Evolutionary conservation across 2,797 vertebrate genomes (phyloP).

Genomic region (Myotis findleyi): DNA sequence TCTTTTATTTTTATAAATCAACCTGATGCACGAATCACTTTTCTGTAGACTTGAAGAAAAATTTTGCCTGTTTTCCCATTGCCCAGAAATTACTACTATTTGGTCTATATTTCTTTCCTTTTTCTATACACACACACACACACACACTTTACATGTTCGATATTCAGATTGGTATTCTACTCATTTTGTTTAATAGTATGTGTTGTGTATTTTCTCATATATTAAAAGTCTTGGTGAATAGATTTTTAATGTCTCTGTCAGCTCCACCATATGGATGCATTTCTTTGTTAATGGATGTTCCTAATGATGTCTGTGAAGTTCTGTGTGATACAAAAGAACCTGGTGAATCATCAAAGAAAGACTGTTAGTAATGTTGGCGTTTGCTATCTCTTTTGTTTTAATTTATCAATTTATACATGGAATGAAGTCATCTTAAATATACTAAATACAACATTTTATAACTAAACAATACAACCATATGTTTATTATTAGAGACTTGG

Average conservation of each 20-base stretch:
- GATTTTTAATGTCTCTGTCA: background rate
- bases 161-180: background rate
- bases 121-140: background rate
- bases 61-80: background rate
- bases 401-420: background rate
- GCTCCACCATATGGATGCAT: background rate
- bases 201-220: background rate
- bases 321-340: background rate
- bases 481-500: background rate
- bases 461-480: background rate
- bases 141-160: background rate
- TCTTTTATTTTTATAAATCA: background rate
- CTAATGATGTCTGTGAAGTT: background rate
- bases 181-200: background rate
- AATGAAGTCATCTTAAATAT: background rate
- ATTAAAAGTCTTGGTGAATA: background rate
- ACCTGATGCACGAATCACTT: background rate
- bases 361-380: background rate
- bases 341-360: background rate
- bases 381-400: constrained; percentile 11
- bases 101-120: background rate
- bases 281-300: background rate
- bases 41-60: background rate
- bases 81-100: background rate
- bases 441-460: background rate